Conservation (phyloP, 2,113 vertebrate species). For the Crotalus viridis region DNA sequence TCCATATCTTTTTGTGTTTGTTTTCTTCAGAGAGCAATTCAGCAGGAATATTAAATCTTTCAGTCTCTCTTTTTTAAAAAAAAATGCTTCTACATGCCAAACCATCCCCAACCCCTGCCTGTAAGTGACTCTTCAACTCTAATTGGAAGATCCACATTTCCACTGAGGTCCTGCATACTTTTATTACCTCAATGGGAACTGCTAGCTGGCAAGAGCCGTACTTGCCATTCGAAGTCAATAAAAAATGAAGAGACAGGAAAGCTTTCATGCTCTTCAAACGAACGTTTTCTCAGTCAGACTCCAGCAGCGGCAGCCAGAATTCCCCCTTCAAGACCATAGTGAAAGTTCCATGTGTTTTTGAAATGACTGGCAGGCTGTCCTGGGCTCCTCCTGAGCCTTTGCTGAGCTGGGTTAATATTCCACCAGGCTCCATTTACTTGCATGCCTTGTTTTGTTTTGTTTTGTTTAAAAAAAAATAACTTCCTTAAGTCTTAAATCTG, state of each 20-base stretch:
- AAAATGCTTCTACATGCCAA: conserved; percentile 10
- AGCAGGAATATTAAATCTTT: neutral
- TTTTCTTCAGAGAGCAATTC: neutral
- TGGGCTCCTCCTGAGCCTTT: conserved; percentile 58
- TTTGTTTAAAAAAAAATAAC: conserved; percentile 54
- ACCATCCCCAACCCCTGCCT: rapidly evolving
- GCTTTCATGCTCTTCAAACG: conserved; percentile 42
- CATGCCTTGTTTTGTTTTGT: conserved; percentile 40
- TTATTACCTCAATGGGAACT: conserved; percentile 23
- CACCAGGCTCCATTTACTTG: conserved; percentile 74
- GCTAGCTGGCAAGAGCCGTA: neutral
- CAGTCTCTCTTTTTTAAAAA: conserved; percentile 12
- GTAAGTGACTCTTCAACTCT: conserved; percentile 32
- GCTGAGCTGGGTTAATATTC: conserved; percentile 69
- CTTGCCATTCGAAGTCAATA: conserved; percentile 48
- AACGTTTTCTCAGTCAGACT: conserved; percentile 52
- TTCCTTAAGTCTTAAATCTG: conserved; percentile 71
- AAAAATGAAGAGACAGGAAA: conserved; percentile 31
- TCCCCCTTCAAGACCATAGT: conserved; percentile 53
- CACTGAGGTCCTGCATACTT: conserved; percentile 31
- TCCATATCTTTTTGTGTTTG: neutral
- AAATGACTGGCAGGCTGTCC: conserved; percentile 60
- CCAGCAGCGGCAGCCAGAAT: conserved; percentile 28
- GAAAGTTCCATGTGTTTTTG: conserved; percentile 59
- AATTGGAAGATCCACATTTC: neutral